phyloP scores from a whole-genome alignment of 2,888 invertebrate genomes.

The Loripinus fragilis region DNA sequence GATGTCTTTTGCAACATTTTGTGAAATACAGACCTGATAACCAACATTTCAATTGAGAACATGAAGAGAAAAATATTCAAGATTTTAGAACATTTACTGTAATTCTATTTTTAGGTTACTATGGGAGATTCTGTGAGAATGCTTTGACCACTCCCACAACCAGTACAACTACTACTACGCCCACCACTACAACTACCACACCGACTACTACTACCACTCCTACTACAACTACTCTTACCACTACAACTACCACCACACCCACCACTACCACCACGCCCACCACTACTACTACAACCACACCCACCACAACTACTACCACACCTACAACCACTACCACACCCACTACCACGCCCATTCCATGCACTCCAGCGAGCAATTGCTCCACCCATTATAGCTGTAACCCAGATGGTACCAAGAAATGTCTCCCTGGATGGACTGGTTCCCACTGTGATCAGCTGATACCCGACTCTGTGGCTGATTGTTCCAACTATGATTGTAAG shows the following conservation, averaged over 20 bases:
- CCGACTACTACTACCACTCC: slow-evolving; percentile 22
- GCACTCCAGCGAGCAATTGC: slow-evolving; percentile 27
- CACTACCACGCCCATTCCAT: slow-evolving; percentile 15
- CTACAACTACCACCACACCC: slow-evolving; percentile 11
- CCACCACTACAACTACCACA: slow-evolving; percentile 5
- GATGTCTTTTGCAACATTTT: too few relatives aligned
- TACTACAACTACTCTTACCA: slow-evolving; percentile 11
- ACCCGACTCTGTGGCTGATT: slow-evolving; percentile 26
- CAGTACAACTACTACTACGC: slow-evolving; percentile 8
- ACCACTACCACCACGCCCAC: slow-evolving; percentile 19
- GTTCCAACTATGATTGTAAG: slow-evolving; percentile 36
- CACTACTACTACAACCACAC: slow-evolving; percentile 11
- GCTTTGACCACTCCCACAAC: slow-evolving; percentile 29
- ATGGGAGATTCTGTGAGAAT: slow-evolving; percentile 6
- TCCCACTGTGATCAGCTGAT: slow-evolving; percentile 26
- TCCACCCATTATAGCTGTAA: slow-evolving; percentile 30
- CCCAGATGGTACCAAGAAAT: slow-evolving; percentile 26
- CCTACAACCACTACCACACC: slow-evolving; percentile 11
- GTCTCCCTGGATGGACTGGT: slow-evolving; percentile 38
- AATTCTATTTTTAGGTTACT: slow-evolving; percentile 11
- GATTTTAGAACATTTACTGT: too few relatives aligned
- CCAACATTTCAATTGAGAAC: too few relatives aligned
- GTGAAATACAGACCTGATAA: too few relatives aligned
- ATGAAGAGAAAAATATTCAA: too few relatives aligned
- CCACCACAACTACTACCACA: neutral